phyloP scores from a whole-genome alignment of 1,140 invertebrate genomes.

The Lordiphosa stackelbergi region DNA sequence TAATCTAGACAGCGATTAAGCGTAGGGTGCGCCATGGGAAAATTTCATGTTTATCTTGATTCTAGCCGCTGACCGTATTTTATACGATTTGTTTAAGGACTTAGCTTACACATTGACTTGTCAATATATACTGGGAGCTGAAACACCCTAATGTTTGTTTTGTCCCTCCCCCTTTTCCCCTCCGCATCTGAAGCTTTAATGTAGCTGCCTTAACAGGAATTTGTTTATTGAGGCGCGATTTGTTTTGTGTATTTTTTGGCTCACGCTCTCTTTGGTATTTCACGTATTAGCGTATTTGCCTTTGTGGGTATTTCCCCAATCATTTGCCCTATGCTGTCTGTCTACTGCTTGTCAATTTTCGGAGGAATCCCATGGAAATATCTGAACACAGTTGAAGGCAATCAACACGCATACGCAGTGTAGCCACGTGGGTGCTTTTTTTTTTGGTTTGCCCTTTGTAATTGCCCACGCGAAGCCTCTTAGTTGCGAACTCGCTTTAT shows the following conservation, averaged over 20 bases:
- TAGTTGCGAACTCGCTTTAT: conserved; percentile 15
- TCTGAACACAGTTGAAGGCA: conserved; percentile 30
- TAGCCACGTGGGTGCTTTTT: conserved; percentile 13
- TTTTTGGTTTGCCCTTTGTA: conserved; percentile 16
- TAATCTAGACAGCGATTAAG: conserved; percentile 30
- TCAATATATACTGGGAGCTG: conserved; percentile 36
- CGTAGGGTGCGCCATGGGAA: conserved; percentile 15
- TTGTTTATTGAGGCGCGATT: conserved; percentile 63
- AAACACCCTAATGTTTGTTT: conserved; percentile 27
- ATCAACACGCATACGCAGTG: conserved; percentile 63
- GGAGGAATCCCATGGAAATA: conserved; percentile 21
- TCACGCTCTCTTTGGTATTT: conserved; percentile 7
- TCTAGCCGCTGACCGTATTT: conserved; percentile 5
- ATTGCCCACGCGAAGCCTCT: conserved; percentile 27
- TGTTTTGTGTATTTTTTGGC: conserved; percentile 27
- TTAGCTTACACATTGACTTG: conserved; percentile 25
- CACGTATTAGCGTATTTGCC: conserved; percentile 36
- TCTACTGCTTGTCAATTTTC: conserved; percentile 34
- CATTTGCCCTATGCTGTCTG: conserved; percentile 10
- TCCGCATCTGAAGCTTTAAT: conserved; percentile 24
- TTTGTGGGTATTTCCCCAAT: conserved; percentile 43
- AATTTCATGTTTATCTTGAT: conserved; percentile 45
- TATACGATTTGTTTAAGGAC: not conserved
- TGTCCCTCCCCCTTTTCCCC: conserved; percentile 11
- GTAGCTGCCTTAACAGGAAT: conserved; percentile 34